These are phyloP conservation scores for Stenurella melanura DNA, from an alignment of 2,888 invertebrate species.

Conservation along the genomic window DNA sequence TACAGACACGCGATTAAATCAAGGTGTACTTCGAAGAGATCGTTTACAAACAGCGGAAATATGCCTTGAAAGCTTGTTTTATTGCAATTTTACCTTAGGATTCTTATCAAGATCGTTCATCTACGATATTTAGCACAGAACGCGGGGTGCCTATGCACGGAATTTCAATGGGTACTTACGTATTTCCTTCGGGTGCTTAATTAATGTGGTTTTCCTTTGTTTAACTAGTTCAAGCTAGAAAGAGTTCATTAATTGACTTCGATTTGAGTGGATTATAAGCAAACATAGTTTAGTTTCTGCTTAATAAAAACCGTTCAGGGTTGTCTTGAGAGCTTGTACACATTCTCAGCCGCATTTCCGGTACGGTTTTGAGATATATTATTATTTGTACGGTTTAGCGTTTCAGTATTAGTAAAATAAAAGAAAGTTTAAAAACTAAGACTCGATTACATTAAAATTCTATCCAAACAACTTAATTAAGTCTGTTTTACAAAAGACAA, in stretches of 20 bases:
- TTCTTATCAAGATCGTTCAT: background rate
- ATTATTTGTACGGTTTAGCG: no score
- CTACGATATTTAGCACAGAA: background rate
- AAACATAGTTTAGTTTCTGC: background rate
- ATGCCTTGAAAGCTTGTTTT: background rate
- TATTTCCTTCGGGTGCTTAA: background rate
- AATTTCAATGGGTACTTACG: background rate
- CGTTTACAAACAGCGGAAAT: conserved; percentile 7
- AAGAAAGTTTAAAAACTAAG: no score
- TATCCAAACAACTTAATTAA: no score
- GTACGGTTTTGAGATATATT: no score
- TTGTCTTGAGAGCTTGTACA: background rate
- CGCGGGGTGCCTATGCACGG: background rate
- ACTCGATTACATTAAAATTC: no score
- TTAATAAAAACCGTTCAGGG: background rate
- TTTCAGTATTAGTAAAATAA: no score
- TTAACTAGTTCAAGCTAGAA: conserved; percentile 7
- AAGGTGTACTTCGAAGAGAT: conserved; percentile 7
- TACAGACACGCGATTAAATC: conserved; percentile 33
- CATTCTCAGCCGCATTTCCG: background rate
- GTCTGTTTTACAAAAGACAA: no score
- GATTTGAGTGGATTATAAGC: background rate
- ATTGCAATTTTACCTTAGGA: conserved; percentile 1
- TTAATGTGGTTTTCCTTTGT: conserved; percentile 3
- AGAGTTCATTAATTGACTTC: background rate